phyloP scores from a whole-genome alignment of 2,113 vertebrate species.

The Numida meleagris region DNA sequence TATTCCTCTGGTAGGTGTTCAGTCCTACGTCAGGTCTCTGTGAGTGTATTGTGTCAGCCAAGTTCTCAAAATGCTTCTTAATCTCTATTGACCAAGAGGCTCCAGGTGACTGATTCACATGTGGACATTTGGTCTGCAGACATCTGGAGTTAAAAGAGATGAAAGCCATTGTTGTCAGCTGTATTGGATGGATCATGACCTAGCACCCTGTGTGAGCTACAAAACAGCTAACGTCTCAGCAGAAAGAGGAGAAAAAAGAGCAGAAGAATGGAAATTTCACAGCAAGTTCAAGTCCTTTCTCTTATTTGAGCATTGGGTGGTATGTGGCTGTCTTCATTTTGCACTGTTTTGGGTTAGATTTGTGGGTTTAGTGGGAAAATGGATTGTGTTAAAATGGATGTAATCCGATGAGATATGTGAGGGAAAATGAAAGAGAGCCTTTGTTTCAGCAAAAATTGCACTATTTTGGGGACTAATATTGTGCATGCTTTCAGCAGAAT shows the following conservation, averaged over 20 bases:
- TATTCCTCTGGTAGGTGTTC: not conserved
- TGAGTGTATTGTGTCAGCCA: not conserved
- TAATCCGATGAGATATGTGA: not conserved
- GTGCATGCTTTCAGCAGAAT: not conserved
- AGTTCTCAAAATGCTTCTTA: not conserved
- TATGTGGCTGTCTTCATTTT: not conserved
- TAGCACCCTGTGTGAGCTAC: not conserved
- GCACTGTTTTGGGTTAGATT: not conserved
- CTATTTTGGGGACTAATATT: not conserved
- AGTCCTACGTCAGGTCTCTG: not conserved
- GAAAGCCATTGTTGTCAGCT: not conserved
- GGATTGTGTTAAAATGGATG: not conserved
- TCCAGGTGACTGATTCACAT: not conserved
- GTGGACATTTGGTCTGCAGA: not conserved
- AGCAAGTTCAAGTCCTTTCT: not conserved
- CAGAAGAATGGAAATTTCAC: not conserved
- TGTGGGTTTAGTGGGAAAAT: not conserved
- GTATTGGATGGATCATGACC: not conserved
- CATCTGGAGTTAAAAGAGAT: not conserved
- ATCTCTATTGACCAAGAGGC: not conserved
- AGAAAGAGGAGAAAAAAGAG: not conserved
- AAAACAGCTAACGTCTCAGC: not conserved
- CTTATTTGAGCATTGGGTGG: not conserved
- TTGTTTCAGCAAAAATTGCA: not conserved
- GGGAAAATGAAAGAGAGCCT: not conserved